Evolutionary conservation across 2,888 invertebrate genomes (phyloP).

Genomic region (Tolmerus cingulatus): DNA sequence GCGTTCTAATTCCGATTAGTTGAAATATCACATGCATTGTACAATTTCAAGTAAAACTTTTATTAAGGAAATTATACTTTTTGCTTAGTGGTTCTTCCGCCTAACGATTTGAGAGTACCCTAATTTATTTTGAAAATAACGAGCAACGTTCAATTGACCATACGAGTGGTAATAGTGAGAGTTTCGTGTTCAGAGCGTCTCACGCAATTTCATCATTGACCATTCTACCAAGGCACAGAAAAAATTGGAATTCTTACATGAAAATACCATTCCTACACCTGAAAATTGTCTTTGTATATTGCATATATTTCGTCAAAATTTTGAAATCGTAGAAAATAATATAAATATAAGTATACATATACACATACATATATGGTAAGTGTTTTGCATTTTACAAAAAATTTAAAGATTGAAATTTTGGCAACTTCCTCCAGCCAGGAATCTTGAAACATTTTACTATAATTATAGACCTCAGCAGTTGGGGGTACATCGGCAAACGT

Average conservation of each 20-base stretch:
- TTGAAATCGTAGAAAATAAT: no score
- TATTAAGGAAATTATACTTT: neutral
- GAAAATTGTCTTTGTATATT: neutral
- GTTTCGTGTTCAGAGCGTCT: neutral
- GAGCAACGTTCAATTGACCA: neutral
- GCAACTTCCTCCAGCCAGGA: neutral
- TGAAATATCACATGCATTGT: neutral
- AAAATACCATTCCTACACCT: neutral
- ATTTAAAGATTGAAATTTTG: neutral
- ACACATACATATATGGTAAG: no score
- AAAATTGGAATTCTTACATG: neutral
- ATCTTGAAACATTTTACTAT: neutral
- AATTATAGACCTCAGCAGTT: neutral
- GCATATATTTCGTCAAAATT: neutral
- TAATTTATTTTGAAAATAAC: neutral
- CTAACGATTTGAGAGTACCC: neutral
- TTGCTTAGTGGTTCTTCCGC: neutral
- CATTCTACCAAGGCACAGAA: neutral
- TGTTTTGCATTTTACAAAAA: no score
- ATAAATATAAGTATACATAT: no score
- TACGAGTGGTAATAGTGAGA: neutral
- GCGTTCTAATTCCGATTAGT: neutral
- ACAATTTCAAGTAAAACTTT: neutral
- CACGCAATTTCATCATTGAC: neutral
- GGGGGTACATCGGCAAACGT: neutral